phyloP scores from a whole-genome alignment of 92 coral and sea anemone species.

The Porites cylindrica region DNA sequence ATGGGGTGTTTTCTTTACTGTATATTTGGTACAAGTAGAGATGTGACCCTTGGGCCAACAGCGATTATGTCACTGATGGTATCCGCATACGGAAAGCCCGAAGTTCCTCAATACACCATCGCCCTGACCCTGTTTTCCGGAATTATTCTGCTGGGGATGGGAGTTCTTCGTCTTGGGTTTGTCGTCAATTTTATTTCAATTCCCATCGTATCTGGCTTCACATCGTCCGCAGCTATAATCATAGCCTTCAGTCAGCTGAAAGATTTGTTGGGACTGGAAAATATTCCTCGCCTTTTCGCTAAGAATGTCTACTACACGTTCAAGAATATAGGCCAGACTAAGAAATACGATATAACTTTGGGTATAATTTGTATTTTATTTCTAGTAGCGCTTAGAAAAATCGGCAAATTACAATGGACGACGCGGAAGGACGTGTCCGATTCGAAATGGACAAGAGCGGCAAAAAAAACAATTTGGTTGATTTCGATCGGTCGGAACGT shows the following conservation, averaged over 20 bases:
- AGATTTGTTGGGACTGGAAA: slow-evolving; percentile 83
- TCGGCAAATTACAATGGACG: slow-evolving; percentile 88
- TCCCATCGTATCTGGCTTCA: slow-evolving; percentile 94
- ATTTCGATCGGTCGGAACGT: slow-evolving; percentile 89
- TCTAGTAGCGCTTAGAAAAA: slow-evolving; percentile 69
- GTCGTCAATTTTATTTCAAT: slow-evolving; percentile 94
- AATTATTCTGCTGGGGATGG: slow-evolving; percentile 88
- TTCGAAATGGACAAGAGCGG: slow-evolving; percentile 65
- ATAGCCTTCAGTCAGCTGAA: slow-evolving; percentile 94
- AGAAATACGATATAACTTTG: slow-evolving; percentile 84
- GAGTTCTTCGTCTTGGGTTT: slow-evolving; percentile 90
- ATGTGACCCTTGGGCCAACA: slow-evolving; percentile 94
- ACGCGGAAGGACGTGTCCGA: slow-evolving; percentile 62
- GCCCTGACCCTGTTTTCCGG: slow-evolving; percentile 87
- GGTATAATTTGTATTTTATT: slow-evolving; percentile 81
- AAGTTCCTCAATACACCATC: slow-evolving; percentile 79
- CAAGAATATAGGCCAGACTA: slow-evolving; percentile 83
- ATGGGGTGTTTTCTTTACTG: slow-evolving; percentile 95
- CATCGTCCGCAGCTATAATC: slow-evolving; percentile 96
- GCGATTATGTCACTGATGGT: slow-evolving; percentile 98
- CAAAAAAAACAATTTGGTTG: slow-evolving; percentile 86
- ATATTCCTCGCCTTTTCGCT: slow-evolving; percentile 85
- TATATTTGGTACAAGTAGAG: slow-evolving; percentile 96
- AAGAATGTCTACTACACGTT: slow-evolving; percentile 86
- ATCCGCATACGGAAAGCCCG: slow-evolving; percentile 90